Evolutionary conservation across 2,888 invertebrate species (phyloP), one percentile per base, ranked within the genome.

Genomic region (Melinaea menophilus): DNA sequence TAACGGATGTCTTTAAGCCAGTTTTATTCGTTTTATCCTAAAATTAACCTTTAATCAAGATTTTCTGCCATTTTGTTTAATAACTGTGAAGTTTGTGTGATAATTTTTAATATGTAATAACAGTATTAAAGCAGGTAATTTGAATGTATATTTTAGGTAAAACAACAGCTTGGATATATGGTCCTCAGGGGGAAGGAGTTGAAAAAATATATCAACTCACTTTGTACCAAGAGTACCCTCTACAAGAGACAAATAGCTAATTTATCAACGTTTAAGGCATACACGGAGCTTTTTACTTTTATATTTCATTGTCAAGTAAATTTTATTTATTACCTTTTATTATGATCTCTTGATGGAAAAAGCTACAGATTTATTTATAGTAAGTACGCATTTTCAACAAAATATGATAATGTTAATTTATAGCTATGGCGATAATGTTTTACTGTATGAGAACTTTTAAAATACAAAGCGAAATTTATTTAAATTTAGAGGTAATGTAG

Each of bases 181-280:
- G 92, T 95, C 31, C 89, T 95, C 33, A 92, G 95, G 73, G 96
- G 96, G 35, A 96, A 96, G 68, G 96, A 97, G 86, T 93, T 97
- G 78, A 96, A 97, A 82, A 93, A 94, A 71, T 97, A 97, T 82
- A 95, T 97, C 13, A 94, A 94, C 76, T 94, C 95, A 71, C 86
- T 97, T 67, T 92, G 97, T 64, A 94, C 94, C 58, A 95, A 96
- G 79, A 96, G 95, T 77, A 94, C 94, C 5, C 88, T 94, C 9
- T 97, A 97, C 83, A 97, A 97, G 86, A 93, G 95, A 77, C 95
- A 95, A 79, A 91, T 95, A 74, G 92, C 94, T 57, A 95, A 96
- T 80, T 86, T 96, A 71, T 93, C 95, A 5, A 94, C 94, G 59
- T 86, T 96, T 63, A 93, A 94, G 85, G 92, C 90, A 67, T 48